Percentiles rank a stretch among this genome's conserved stretches.
Evolutionary conservation across 2,888 invertebrate species (phyloP).

Genomic region (Chironomus tentans): DNA sequence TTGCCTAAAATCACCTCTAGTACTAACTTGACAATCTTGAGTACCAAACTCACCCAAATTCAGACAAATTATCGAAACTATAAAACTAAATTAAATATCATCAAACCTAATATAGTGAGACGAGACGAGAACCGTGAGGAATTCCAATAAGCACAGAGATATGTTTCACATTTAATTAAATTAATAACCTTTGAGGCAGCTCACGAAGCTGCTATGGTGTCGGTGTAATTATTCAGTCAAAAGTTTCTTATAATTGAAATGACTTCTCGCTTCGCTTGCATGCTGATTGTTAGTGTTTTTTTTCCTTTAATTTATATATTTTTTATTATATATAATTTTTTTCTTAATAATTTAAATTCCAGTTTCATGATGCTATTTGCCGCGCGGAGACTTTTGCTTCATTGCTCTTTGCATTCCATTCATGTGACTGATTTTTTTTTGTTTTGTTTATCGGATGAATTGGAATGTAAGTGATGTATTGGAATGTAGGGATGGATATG

Average conservation of each 20-base stretch:
- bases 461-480: too few species aligned
- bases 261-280: not conserved
- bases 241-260: slow-evolving; percentile 21
- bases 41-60: too few species aligned
- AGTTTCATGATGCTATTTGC: not conserved
- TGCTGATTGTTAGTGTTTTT: not conserved
- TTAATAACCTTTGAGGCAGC: slow-evolving; percentile 7
- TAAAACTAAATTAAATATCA: too few species aligned
- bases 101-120: too few species aligned
- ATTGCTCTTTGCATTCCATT: not conserved
- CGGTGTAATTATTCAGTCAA: slow-evolving; percentile 12
- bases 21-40: too few species aligned
- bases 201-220: not conserved
- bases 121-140: too few species aligned
- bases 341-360: slow-evolving; percentile 1
- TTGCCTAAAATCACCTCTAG: too few species aligned
- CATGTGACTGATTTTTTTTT: too few species aligned
- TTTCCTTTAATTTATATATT: not conserved
- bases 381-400: too few species aligned
- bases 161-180: slow-evolving; percentile 9
- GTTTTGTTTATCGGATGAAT: too few species aligned
- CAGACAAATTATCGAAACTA: too few species aligned
- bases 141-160: not conserved
- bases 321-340: not conserved
- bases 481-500: too few species aligned